Base-by-base conservation (phyloP, 30 jellyfish, hydroid and myxozoan genomes). In the Aurelia aurita complex sp. Pacific region DNA sequence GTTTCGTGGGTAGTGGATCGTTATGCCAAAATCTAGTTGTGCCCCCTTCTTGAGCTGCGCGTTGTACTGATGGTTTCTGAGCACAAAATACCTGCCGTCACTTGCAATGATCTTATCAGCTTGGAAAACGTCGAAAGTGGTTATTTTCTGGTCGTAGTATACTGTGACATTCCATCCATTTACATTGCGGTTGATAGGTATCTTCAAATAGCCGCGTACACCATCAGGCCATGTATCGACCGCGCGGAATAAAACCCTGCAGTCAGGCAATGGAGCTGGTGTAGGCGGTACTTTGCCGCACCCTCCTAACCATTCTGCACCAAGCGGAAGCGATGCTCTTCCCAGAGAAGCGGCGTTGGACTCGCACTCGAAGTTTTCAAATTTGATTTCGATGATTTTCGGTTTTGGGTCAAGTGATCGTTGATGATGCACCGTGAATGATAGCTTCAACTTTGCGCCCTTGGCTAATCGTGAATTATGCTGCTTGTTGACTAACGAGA, bases 141-240 rank as follows among this genome's bases (percentile, higher is more conserved):
- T n/a, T 16, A 84, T 73, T 54, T 52, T 32, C 51, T 52, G 66
- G 74, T 50, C 66, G 53, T 38, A 84, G 38, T 13, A 52, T 38
- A 84, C 69, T 8, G 93, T 84, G 5, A 84, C 60, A 38, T 84
- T 84, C 95, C 95, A 86, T 14, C 89, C 89, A 9, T 75, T 23
- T 35, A 64, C 87, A 4, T 15, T 54, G n/a, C 40, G 59, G n/a
- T 53, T 67, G 73, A 86, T 52, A 4, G 89, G 95, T 52, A 86
- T 69, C 13, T 43, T 65, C 38, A 86, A 34, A 62, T 38, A 43
- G 18, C 95, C 95, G 54, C 75, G 67, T 32, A 74, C 81, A 54
- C 95, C 95, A 68, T 86, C 89, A 34, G 89, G 89, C 95, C 95
- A 86, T 11, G 53, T 2, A 35, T 79, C 60, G 36, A 50, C 5